Percentiles rank a stretch among this genome's conserved stretches.
phyloP scores from a whole-genome alignment of 2,797 vertebrate species.

The Ctenopoma kingsleyae region DNA sequence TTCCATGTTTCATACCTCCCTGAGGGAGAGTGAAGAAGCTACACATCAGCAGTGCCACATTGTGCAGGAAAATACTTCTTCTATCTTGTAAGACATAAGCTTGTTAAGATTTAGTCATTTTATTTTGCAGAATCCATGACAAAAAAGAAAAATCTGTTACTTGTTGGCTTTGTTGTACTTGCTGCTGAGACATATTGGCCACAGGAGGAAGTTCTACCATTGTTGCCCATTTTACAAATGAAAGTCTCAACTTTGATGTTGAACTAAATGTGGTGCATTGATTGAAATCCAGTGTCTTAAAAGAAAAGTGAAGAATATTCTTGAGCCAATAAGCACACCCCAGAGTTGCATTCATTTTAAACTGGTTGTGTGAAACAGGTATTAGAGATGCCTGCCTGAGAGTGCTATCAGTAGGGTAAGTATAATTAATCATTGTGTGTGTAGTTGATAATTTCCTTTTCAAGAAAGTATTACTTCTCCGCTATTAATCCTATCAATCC shows the following conservation, averaged over 20 bases:
- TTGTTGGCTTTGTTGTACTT: slow-evolving; percentile 11
- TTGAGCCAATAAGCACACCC: slow-evolving; percentile 23
- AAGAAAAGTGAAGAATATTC: slow-evolving; percentile 25
- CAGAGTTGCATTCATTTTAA: background rate
- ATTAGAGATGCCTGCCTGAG: slow-evolving; percentile 22
- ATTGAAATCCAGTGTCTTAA: too few relatives aligned
- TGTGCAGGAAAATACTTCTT: slow-evolving; percentile 39
- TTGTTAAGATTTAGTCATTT: slow-evolving; percentile 6
- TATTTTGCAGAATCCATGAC: slow-evolving; percentile 30
- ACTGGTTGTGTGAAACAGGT: slow-evolving; percentile 16
- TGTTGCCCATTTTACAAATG: background rate
- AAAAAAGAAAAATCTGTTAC: slow-evolving; percentile 19
- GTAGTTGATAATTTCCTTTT: slow-evolving; percentile 53
- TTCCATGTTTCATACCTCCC: slow-evolving; percentile 70
- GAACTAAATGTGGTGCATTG: background rate
- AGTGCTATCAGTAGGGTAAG: slow-evolving; percentile 18
- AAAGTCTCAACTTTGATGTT: background rate
- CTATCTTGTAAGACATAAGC: slow-evolving; percentile 20
- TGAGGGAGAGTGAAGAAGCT: slow-evolving; percentile 72
- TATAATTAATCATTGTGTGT: slow-evolving; percentile 59
- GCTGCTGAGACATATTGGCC: background rate
- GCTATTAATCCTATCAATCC: slow-evolving; percentile 38
- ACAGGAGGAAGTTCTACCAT: background rate
- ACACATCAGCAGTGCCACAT: slow-evolving; percentile 68
- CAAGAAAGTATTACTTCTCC: slow-evolving; percentile 24